Evolutionary conservation across 2,113 vertebrate species (phyloP), one percentile per base, ranked within the genome.

Genomic region (Edolisoma coerulescens): DNA sequence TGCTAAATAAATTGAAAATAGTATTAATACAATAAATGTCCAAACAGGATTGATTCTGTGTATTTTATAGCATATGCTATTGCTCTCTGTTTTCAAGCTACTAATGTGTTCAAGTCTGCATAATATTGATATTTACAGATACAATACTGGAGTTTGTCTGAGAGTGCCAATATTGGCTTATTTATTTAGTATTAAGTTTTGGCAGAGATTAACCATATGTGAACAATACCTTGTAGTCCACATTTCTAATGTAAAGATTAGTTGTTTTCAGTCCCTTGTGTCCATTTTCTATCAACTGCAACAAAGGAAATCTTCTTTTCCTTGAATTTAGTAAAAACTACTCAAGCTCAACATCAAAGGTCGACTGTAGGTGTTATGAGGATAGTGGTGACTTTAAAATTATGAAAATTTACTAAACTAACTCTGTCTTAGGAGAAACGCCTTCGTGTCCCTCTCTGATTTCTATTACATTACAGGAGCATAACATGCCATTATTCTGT

Each of bases 271-370:
- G 47, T 83, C 67, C 41, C 52, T 90, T n/a, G 32, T 91, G 89
- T 96, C 64, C 35, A 52, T 61, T 95, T 88, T 84, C 50, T 91
- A 50, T 83, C 83, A 67, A 52, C 20, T 69, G 70, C 49, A 65
- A 54, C 68, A 90, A 68, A 83, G 18, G 47, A 60, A 60, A 16
- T 67, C 67, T 85, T 86, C 76, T 88, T 47, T 90, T 71, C 90
- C 69, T 95, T 57, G 30, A 85, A 93, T 97, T 94, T 95, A 90
- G 81, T 88, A 93, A 97, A 96, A 96, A 84, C 71, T 95, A 87
- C 73, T 60, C 83, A 95, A 97, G 71, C 71, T 95, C 68, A 95
- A 65, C 47, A 82, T 74, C 70, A 80, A 88, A 94, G 83, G 79
- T 97, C 81, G 33, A 89, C 91, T 84, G 47, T 81, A 83, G 68